Percentiles rank a stretch among this genome's conserved stretches.
Evolutionary conservation across 2,113 vertebrate genomes (phyloP).

Genomic region (Eidolon helvum): DNA sequence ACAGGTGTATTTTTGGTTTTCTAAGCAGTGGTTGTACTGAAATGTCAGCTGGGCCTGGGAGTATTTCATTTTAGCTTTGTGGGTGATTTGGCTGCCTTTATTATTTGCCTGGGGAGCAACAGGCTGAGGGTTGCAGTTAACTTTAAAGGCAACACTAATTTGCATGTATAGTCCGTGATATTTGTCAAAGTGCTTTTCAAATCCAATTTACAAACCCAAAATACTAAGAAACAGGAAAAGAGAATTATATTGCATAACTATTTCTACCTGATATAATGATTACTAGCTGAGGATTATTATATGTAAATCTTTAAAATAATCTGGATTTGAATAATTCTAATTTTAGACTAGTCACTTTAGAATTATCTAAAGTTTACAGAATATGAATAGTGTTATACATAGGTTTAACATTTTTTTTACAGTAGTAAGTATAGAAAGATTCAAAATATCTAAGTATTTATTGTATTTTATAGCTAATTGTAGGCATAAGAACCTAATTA

Average conservation of each 20-base stretch:
- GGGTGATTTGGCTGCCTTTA: neutral
- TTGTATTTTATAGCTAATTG: neutral
- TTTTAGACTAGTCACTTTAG: neutral
- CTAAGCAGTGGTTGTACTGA: neutral
- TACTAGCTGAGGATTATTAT: slow-evolving; percentile 2
- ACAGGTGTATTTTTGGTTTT: neutral
- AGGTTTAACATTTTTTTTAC: neutral
- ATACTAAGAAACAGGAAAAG: neutral
- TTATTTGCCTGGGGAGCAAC: neutral
- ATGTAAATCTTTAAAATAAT: neutral
- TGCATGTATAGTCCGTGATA: slow-evolving; percentile 21
- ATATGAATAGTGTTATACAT: neutral
- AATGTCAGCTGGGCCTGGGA: neutral
- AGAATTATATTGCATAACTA: neutral
- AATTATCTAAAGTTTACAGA: neutral
- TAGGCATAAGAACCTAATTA: neutral
- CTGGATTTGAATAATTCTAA: neutral
- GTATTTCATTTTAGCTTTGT: slow-evolving; percentile 41
- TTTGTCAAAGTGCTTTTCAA: slow-evolving; percentile 56
- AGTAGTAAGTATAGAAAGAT: neutral
- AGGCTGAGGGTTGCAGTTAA: neutral
- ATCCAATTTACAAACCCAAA: slow-evolving; percentile 27
- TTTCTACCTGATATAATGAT: neutral
- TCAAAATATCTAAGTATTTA: neutral
- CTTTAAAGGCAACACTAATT: slow-evolving; percentile 42